Percentiles rank a stretch among this genome's conserved stretches.
These are phyloP conservation scores for Dinoponera quadriceps DNA, from an alignment of 1,140 invertebrate genomes.

Conservation along the genomic window DNA sequence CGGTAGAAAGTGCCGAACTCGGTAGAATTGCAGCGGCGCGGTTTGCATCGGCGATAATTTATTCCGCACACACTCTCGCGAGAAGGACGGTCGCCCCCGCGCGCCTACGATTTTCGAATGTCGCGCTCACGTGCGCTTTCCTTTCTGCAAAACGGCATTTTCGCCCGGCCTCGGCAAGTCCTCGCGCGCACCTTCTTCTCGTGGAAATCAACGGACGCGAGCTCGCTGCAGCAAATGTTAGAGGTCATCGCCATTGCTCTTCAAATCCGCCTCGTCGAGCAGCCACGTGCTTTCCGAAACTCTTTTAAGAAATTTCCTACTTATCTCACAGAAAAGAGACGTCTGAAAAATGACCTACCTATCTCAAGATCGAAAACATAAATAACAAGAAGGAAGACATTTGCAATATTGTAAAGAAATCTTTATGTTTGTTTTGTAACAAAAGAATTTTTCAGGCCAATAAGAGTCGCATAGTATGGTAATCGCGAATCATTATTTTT, in stretches of 20 bases:
- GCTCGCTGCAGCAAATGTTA: constrained; percentile 69
- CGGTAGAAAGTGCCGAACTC: constrained; percentile 41
- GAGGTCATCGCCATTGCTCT: constrained; percentile 67
- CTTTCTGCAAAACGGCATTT: constrained; percentile 60
- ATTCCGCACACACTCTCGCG: constrained; percentile 35
- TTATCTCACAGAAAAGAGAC: neutral
- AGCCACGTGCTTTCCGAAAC: neutral
- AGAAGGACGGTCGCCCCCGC: constrained; percentile 2
- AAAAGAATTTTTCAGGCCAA: too few species aligned
- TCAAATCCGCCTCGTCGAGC: constrained; percentile 25
- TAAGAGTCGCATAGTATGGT: too few species aligned
- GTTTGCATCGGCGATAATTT: constrained; percentile 49
- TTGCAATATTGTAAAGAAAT: too few species aligned
- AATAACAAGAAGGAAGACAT: too few species aligned
- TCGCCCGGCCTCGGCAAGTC: constrained; percentile 46
- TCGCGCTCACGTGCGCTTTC: constrained; percentile 38
- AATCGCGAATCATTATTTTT: too few species aligned
- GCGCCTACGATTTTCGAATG: constrained; percentile 45
- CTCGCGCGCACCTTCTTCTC: constrained; percentile 20
- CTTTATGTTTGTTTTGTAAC: too few species aligned
- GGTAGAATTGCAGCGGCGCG: neutral
- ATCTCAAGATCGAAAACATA: too few species aligned
- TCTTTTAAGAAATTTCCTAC: neutral
- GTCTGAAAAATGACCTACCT: too few species aligned
- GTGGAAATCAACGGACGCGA: constrained; percentile 67